phyloP scores from a whole-genome alignment of 1,140 invertebrate species.

The Drosophila leontia region DNA sequence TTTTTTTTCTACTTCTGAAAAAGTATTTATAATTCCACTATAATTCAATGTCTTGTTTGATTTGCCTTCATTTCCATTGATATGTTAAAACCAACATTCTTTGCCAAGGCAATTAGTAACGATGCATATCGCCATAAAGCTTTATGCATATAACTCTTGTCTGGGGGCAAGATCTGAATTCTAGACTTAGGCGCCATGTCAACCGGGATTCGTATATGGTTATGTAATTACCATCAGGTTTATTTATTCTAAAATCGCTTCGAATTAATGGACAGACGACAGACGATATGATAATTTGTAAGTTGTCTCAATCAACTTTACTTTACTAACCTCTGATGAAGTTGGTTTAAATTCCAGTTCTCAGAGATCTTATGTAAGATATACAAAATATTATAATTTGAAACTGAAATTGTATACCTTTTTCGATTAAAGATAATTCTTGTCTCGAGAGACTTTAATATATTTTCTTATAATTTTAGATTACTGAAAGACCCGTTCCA shows the following conservation, averaged over 20 bases:
- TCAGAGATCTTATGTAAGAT: constrained; percentile 19
- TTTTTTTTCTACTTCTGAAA: neutral
- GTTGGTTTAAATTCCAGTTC: constrained; percentile 14
- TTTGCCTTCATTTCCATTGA: constrained; percentile 5
- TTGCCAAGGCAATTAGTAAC: constrained; percentile 41
- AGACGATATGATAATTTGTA: constrained; percentile 46
- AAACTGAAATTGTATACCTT: constrained; percentile 22
- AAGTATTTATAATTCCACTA: neutral
- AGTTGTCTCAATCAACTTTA: constrained; percentile 45
- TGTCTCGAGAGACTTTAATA: neutral
- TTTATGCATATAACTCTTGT: constrained; percentile 32
- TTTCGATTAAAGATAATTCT: neutral
- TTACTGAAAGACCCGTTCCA: neutral
- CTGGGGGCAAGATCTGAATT: constrained; percentile 39
- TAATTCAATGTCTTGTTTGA: constrained; percentile 6
- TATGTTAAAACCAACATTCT: constrained; percentile 42
- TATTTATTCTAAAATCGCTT: constrained; percentile 38
- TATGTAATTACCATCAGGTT: constrained; percentile 46
- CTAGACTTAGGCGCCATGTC: constrained; percentile 45
- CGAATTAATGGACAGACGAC: constrained; percentile 16
- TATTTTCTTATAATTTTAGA: neutral
- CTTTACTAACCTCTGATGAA: constrained; percentile 15
- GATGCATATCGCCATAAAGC: constrained; percentile 39
- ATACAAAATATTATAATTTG: constrained; percentile 4
- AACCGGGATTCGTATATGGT: constrained; percentile 42